Base-by-base conservation (phyloP, 2,888 invertebrate species). In the Lordiphosa fenestrarum region DNA sequence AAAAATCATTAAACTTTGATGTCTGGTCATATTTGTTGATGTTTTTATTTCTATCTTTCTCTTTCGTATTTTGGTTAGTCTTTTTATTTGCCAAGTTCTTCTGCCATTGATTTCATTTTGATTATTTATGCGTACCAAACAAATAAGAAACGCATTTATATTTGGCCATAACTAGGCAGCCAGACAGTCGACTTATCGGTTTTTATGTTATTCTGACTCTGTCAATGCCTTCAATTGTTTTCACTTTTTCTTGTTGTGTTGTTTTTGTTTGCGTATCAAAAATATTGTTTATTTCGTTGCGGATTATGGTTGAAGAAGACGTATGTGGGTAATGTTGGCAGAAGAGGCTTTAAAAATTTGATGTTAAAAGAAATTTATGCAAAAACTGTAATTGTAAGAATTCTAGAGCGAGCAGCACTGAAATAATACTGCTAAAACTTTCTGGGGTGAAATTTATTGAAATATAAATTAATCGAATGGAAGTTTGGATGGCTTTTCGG, bases 61-160 rank as follows among this genome's bases (percentile, higher is more conserved):
- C 38, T 4, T 65, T 62, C 44, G 50, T 59, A 62, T 49, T 53
- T 49, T 51, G n/a, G 48, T 57, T 64, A 48, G 57, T 58, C 48
- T 57, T 61, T 48, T 63, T 75, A 73, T 68, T 75, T 75, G 84
- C 75, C 81, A 80, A 72, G 19, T 19, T 42, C 10, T 4, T 23
- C 40, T 23, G 25, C 41, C 15, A 33, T 23, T 12, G 37, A 41
- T 33, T 30, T 37, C 39, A 25, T 53, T 62, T 46, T 40, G 65
- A 84, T 73, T 84, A 84, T 84, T 84, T 77, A 84, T 84, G 77
- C 62, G 63, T 56, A 53, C 48, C 66, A 80, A 67, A 76, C 69
- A 73, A 71, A 83, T 66, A 70, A 46, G 44, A 78, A 72, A 71
- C 53, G 48, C 53, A 48, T 44, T 41, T 51, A 38, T 53, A 63